These are phyloP conservation scores for Ascaphus truei DNA, from an alignment of 2,113 vertebrate genomes.

Conservation along the genomic window DNA sequence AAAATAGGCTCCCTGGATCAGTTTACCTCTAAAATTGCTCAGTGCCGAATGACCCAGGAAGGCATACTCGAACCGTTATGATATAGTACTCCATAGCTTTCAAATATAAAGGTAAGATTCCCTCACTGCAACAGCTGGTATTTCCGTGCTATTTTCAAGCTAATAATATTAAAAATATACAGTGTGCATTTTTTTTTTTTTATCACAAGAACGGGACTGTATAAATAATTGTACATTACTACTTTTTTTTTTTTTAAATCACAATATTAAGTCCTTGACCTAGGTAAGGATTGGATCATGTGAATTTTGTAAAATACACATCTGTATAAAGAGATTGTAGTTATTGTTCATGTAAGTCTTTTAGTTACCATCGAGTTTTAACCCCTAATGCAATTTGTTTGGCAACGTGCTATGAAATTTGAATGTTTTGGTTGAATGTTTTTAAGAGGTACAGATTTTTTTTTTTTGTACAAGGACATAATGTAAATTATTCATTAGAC, in stretches of 20 bases:
- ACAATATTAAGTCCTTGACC: slow-evolving; percentile 64
- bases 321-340: slow-evolving; percentile 73
- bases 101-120: too few species aligned
- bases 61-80: too few species aligned
- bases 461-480: slow-evolving; percentile 67
- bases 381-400: slow-evolving; percentile 70
- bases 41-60: too few species aligned
- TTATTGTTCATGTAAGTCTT: slow-evolving; percentile 74
- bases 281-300: slow-evolving; percentile 69
- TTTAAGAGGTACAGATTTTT: slow-evolving; percentile 85
- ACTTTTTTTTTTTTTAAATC: slow-evolving; percentile 55
- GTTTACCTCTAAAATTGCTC: too few species aligned
- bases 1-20: too few species aligned
- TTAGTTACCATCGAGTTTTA: slow-evolving; percentile 76
- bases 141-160: not conserved
- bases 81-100: too few species aligned
- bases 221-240: slow-evolving; percentile 59
- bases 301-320: slow-evolving; percentile 71
- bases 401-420: slow-evolving; percentile 67
- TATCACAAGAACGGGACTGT: slow-evolving; percentile 68
- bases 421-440: slow-evolving; percentile 76
- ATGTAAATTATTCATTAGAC: slow-evolving; percentile 99
- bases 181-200: slow-evolving; percentile 33
- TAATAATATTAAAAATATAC: not conserved
- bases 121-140: not conserved